Evolutionary conservation across 2,797 vertebrate species (phyloP).

Genomic region (Decapterus maruadsi): DNA sequence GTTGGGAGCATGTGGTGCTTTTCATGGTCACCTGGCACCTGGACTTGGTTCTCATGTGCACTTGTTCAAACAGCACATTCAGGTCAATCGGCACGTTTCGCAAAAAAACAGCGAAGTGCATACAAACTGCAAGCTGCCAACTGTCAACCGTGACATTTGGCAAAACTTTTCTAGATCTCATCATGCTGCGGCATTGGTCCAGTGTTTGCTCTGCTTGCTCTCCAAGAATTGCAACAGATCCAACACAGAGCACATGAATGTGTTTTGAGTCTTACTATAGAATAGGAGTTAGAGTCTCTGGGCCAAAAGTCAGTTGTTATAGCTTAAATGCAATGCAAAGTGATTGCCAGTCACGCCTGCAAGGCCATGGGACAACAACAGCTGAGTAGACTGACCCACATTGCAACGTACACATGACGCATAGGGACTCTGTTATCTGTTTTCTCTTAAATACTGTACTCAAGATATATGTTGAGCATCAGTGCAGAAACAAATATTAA

Average conservation of each 20-base stretch:
- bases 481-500: neutral
- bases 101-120: conserved; percentile 29
- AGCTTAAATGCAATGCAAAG: conserved; percentile 2
- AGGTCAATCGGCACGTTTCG: conserved; percentile 23
- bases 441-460: neutral
- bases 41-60: conserved; percentile 25
- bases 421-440: conserved; percentile 17
- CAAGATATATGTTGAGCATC: neutral
- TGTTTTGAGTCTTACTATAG: neutral
- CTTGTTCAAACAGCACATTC: conserved; percentile 47
- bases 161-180: conserved; percentile 15
- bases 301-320: neutral
- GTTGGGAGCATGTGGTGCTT: neutral
- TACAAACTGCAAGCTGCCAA: neutral
- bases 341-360: conserved; percentile 5
- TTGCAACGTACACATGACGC: conserved; percentile 1
- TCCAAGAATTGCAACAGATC: neutral
- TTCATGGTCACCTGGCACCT: conserved; percentile 22
- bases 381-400: conserved; percentile 60
- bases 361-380: conserved; percentile 32
- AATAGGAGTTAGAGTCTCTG: neutral
- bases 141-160: conserved; percentile 3
- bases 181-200: neutral
- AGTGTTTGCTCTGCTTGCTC: conserved; percentile 26
- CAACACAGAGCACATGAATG: neutral